phyloP scores from a whole-genome alignment of 2,888 invertebrate genomes.

The Drosophila tripunctata region DNA sequence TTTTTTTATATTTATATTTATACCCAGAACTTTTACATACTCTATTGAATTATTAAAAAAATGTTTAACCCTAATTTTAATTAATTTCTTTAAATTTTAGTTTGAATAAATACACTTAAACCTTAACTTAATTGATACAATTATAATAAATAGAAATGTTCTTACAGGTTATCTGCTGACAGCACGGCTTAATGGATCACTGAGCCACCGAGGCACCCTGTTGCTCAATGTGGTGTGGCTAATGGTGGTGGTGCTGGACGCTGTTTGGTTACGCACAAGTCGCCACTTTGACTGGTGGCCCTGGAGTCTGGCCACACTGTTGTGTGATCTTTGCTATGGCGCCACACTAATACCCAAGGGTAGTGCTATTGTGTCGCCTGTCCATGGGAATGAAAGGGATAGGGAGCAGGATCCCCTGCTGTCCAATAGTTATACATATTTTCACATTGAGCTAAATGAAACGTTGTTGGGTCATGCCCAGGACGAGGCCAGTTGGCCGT shows the following conservation, averaged over 20 bases:
- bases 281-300: slow-evolving; percentile 85
- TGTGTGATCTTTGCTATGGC: slow-evolving; percentile 89
- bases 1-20: no score
- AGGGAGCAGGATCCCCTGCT: slow-evolving; percentile 87
- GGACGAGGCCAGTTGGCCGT: slow-evolving; percentile 89
- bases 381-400: slow-evolving; percentile 11
- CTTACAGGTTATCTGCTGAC: slow-evolving; percentile 85
- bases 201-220: slow-evolving; percentile 90
- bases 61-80: no score
- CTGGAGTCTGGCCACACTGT: slow-evolving; percentile 87
- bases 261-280: slow-evolving; percentile 89
- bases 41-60: no score
- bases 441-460: slow-evolving; percentile 88
- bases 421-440: slow-evolving; percentile 86
- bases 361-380: slow-evolving; percentile 81
- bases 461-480: slow-evolving; percentile 92
- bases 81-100: no score
- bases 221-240: slow-evolving; percentile 89
- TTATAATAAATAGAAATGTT: no score
- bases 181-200: slow-evolving; percentile 87
- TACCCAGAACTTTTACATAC: no score
- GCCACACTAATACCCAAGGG: slow-evolving; percentile 89
- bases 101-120: no score
- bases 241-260: slow-evolving; percentile 87
- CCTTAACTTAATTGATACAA: no score